Evolutionary conservation across 2,888 invertebrate genomes (phyloP), one percentile per base, ranked within the genome.

Genomic region (Malacosoma neustria): DNA sequence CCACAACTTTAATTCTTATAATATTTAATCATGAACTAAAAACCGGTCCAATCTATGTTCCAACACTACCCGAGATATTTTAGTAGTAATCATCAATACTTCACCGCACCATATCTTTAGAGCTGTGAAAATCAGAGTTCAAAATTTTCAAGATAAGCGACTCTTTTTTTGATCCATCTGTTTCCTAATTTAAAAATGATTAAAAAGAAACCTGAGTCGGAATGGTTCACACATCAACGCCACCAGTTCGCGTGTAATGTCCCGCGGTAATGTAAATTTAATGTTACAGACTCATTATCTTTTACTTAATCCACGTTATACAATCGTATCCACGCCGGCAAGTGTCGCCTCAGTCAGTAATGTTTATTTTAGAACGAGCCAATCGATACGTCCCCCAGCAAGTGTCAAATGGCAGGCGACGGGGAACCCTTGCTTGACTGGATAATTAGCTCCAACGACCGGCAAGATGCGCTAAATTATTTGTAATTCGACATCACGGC

Each of bases 231-330:
- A 69, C 64, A 58, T 57, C 56, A 56, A 58, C 57, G 57, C 51
- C 49, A 50, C 38, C 52, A 47, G 62, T 48, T 68, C 48, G 66
- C 65, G 65, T 71, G 71, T 59, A 54, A 11, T 31, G 35, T 38
- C 33, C 38, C 57, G 57, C 50, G 48, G 61, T 63, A 75, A 77
- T 79, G 79, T 70, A 58, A 58, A 75, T 75, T 76, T 79, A 80
- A 79, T 80, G 74, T 68, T 69, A 64, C 50, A 42, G 56, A 52
- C 59, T 66, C 71, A 79, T 80, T 79, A 79, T 72, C 65, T 72
- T 73, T 71, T 71, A 77, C 73, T 74, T 74, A 72, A 72, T 71
- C 65, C 65, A 58, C 61, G 22, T 34, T 22, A 22, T 22, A 22
- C 22, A 4, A 30, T 13, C 36, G 22, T 43, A 36, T 30, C 33